Percentiles rank a stretch among this genome's conserved stretches.
phyloP scores from a whole-genome alignment of 2,888 invertebrate species.

The Thyatira batis region DNA sequence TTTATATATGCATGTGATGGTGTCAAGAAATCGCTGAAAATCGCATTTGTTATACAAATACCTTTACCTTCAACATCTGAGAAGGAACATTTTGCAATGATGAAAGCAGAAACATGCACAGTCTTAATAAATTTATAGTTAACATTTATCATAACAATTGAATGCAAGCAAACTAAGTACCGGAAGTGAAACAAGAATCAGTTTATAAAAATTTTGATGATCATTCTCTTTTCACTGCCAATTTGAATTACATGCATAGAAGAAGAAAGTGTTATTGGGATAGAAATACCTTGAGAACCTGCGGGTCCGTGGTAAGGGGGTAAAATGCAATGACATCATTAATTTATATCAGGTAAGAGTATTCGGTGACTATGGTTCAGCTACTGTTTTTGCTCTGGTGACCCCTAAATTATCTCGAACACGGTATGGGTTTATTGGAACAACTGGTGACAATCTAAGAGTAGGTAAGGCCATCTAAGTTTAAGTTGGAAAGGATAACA shows the following conservation, averaged over 20 bases:
- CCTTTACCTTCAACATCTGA: slow-evolving; percentile 23
- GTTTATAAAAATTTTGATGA: slow-evolving; percentile 8
- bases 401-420: slow-evolving; percentile 62
- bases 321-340: slow-evolving; percentile 79
- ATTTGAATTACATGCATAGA: slow-evolving; percentile 71
- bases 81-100: slow-evolving; percentile 7
- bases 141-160: slow-evolving; percentile 27
- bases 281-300: slow-evolving; percentile 84
- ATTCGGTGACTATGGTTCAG: slow-evolving; percentile 37
- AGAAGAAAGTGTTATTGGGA: slow-evolving; percentile 77
- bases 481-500: slow-evolving; percentile 63
- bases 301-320: slow-evolving; percentile 79
- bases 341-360: slow-evolving; percentile 74
- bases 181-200: slow-evolving; percentile 46
- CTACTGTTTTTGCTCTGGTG: slow-evolving; percentile 65
- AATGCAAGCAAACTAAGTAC: slow-evolving; percentile 64
- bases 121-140: slow-evolving; percentile 36
- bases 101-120: slow-evolving; percentile 57
- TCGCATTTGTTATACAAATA: slow-evolving; percentile 11
- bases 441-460: slow-evolving; percentile 55
- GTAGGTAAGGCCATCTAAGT: slow-evolving; percentile 58
- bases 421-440: slow-evolving; percentile 42
- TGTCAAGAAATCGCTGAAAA: slow-evolving; percentile 29
- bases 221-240: slow-evolving; percentile 39
- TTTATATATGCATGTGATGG: slow-evolving; percentile 28